Evolutionary conservation across 2,888 invertebrate genomes (phyloP).

Genomic region (Drosophila sordidapex): DNA sequence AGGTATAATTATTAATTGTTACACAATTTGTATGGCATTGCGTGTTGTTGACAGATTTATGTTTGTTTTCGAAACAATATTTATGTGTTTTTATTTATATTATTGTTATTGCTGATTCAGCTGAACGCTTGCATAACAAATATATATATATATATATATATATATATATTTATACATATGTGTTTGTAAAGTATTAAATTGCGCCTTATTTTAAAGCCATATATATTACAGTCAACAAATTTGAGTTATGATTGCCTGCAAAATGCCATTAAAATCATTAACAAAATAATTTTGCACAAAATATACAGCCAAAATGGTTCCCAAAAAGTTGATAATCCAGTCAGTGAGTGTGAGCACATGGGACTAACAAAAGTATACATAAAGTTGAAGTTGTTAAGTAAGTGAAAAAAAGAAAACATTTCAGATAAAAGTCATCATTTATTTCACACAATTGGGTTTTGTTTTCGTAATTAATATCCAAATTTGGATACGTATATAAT

Average conservation of each 20-base stretch:
- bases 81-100: conserved; percentile 29
- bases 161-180: conserved; percentile 6
- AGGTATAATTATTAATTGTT: conserved; percentile 66
- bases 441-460: not conserved
- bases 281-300: conserved; percentile 29
- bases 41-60: conserved; percentile 76
- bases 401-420: not conserved
- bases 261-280: conserved; percentile 34
- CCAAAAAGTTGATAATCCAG: not conserved
- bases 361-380: not conserved
- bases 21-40: conserved; percentile 69
- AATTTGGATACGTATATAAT: conserved; percentile 17
- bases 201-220: conserved; percentile 59
- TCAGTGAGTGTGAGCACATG: not conserved
- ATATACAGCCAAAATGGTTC: not conserved
- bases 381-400: not conserved
- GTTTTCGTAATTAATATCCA: not conserved
- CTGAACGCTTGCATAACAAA: conserved; percentile 32
- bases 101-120: not conserved
- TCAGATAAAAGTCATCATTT: not conserved
- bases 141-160: conserved; percentile 5
- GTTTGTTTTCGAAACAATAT: conserved; percentile 57
- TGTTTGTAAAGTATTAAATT: conserved; percentile 47
- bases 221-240: conserved; percentile 54
- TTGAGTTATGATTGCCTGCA: conserved; percentile 53